Base-by-base conservation (phyloP, 2,113 vertebrate genomes). In the Macheiramphus alcinus region DNA sequence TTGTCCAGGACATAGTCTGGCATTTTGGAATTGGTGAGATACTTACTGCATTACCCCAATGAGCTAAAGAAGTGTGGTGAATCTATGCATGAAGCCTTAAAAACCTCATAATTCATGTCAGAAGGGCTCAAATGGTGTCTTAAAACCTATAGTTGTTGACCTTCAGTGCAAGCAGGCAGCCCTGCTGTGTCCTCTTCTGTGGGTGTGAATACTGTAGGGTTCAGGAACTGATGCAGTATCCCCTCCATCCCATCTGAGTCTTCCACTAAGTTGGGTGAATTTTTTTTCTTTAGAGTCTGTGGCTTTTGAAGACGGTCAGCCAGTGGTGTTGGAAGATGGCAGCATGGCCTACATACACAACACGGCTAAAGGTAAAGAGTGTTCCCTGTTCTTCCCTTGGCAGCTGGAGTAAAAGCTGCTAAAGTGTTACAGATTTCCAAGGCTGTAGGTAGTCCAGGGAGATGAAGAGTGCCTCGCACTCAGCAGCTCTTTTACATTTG, bases 291-390 rank as follows among this genome's bases (percentile, higher is more conserved):
- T 90, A 99, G 98, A 98, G 48, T 50, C 97, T 62, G 91, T 98
- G 79, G 94, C 98, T 68, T 98, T 99, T 93, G 98, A 98, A 78
- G 98, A 98, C 18, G 98, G 98, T n/a, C 98, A 99, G 82, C 97
- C 98, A 17, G 98, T 99, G 16, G 95, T 98, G 81, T 86, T 98
- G 88, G 98, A 99, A 92, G 98, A 98, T 68, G 98, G 98, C 58
- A 98, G 97, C 42, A 89, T 98, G 86, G 98, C 98, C 52, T 99
- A 98, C 83, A 98, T 99, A 86, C 98, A 99, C 83, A 97, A 55
- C 78, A 94, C 97, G 53, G 97, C 97, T 40, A 98, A 98, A 98
- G 98, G 99, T 98, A 91, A 76, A 43, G 68, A 10, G 5, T n/a
- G 9, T 67, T 84, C 72, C 63, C 59, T 32, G 21, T 34, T 84